These are phyloP conservation scores for Stomatorhinus walkeri DNA, from an alignment of 2,797 vertebrate species.

Conservation along the genomic window DNA sequence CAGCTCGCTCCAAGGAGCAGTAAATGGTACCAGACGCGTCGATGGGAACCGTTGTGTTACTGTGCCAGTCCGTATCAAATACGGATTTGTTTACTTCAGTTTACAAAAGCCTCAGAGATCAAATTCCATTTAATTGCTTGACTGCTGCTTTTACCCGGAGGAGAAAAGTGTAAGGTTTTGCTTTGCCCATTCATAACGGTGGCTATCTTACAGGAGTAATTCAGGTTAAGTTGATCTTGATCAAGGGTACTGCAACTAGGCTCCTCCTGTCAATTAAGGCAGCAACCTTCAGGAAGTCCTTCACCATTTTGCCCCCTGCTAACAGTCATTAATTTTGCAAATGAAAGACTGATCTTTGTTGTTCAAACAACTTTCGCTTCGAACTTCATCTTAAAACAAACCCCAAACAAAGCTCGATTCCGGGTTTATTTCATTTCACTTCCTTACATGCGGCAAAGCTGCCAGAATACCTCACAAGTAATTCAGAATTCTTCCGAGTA, in stretches of 20 bases:
- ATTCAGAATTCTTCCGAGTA: not conserved
- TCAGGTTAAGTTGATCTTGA: not conserved
- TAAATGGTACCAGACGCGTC: not conserved
- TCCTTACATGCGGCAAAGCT: not conserved
- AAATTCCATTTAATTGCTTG: not conserved
- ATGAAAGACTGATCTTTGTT: not conserved
- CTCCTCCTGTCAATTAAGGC: not conserved
- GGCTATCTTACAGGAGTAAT: not conserved
- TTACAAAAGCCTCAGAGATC: not conserved
- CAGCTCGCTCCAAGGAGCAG: not conserved
- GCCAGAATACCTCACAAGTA: not conserved
- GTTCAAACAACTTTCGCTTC: not conserved
- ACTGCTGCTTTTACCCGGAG: not conserved
- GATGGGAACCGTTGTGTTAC: not conserved
- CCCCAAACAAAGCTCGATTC: not conserved
- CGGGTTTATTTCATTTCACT: not conserved
- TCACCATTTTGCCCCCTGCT: not conserved
- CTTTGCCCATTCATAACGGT: not conserved
- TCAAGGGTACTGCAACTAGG: not conserved
- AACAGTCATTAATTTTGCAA: not conserved
- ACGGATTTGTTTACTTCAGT: not conserved
- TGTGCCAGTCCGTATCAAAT: not conserved
- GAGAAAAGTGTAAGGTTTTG: not conserved
- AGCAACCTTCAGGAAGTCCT: constrained; percentile 1
- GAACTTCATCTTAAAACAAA: not conserved